A percentile compares a stretch with the other conserved stretches of the same genome.
These are phyloP conservation scores for Pygocentrus nattereri DNA, from an alignment of 2,797 vertebrate genomes.

Conservation along the genomic window DNA sequence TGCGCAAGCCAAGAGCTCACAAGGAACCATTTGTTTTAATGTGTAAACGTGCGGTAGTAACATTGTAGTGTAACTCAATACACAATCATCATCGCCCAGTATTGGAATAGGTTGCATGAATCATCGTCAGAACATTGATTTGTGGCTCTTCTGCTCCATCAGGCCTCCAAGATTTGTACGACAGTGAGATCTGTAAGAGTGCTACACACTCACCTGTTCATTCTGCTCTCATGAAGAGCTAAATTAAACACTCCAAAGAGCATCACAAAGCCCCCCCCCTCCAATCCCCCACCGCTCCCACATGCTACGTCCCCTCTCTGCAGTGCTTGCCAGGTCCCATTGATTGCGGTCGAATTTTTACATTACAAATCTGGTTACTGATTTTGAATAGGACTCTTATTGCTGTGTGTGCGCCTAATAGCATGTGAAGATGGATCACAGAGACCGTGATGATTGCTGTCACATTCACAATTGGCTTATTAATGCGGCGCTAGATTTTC, in stretches of 20 bases:
- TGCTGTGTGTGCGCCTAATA: constrained; percentile 52
- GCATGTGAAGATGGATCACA: constrained; percentile 52
- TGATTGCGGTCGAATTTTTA: constrained; percentile 35
- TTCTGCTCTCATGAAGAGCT: constrained; percentile 41
- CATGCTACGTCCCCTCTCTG: constrained; percentile 16
- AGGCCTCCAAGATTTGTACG: constrained; percentile 8
- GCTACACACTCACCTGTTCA: constrained; percentile 37
- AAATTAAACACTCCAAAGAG: constrained; percentile 32
- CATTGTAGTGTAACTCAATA: neutral
- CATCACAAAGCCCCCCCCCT: constrained; percentile 23
- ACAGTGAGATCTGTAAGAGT: neutral
- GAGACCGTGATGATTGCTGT: constrained; percentile 36
- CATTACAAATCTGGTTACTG: constrained; percentile 45
- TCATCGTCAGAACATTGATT: neutral
- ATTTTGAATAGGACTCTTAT: constrained; percentile 47
- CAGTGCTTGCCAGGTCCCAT: neutral
- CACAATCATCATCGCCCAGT: neutral
- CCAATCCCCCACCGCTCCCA: neutral
- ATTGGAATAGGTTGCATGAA: neutral
- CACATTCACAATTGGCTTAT: constrained; percentile 44
- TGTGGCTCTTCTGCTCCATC: constrained; percentile 44
- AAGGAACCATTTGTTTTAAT: neutral
- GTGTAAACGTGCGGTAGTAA: neutral
- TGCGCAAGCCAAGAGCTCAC: too few species aligned
- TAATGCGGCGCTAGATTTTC: constrained; percentile 36